These are phyloP conservation scores for Gavia stellata DNA, from an alignment of 2,113 vertebrate species.

Conservation along the genomic window DNA sequence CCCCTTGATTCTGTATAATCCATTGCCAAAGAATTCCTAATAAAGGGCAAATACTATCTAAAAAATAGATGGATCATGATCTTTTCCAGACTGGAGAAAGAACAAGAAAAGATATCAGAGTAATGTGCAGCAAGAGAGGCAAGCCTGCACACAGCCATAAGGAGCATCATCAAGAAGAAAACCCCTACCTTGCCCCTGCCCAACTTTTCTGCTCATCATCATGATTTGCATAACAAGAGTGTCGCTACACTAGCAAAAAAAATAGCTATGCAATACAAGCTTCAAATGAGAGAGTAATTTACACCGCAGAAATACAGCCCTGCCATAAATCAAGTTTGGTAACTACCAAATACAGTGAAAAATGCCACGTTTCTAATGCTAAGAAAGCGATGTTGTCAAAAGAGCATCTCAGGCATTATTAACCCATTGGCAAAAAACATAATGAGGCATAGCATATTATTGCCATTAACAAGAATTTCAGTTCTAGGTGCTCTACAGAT, in stretches of 20 bases:
- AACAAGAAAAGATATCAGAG: neutral
- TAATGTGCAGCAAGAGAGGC: neutral
- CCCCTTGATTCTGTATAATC: neutral
- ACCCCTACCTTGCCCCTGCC: neutral
- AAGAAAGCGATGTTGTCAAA: neutral
- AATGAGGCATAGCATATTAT: slow-evolving; percentile 35
- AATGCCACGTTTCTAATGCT: neutral
- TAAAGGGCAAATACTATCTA: neutral
- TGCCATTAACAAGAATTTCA: slow-evolving; percentile 40
- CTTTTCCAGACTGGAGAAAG: neutral
- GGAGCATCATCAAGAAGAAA: neutral
- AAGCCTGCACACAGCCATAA: neutral
- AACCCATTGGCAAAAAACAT: neutral
- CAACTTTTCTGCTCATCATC: neutral
- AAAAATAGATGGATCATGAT: neutral
- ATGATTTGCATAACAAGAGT: neutral
- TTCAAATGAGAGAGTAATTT: slow-evolving; percentile 19
- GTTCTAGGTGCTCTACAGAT: slow-evolving; percentile 15
- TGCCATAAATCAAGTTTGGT: slow-evolving; percentile 26
- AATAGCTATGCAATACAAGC: slow-evolving; percentile 7
- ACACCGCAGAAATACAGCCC: neutral
- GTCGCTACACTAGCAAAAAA: neutral
- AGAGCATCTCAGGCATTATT: slow-evolving; percentile 9
- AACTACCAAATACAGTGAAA: slow-evolving; percentile 52
- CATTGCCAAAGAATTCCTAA: neutral